Evolutionary conservation across 2,113 vertebrate genomes (phyloP).

Genomic region (Limnothrissa miodon): DNA sequence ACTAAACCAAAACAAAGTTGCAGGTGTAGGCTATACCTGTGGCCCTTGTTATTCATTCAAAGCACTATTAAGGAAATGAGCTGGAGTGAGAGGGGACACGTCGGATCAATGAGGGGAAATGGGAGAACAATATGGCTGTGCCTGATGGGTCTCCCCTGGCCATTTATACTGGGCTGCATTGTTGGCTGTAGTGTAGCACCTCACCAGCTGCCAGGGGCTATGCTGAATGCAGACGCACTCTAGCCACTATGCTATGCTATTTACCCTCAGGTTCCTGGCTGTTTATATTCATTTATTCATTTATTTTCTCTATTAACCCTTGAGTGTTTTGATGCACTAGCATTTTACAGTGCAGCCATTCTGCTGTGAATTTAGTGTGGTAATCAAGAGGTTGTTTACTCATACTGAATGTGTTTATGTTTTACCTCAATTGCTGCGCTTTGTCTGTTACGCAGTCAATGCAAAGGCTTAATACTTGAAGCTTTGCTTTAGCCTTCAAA

Average conservation of each 20-base stretch:
- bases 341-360: neutral
- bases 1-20: neutral
- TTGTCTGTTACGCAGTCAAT: neutral
- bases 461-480: neutral
- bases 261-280: neutral
- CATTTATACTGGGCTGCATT: slow-evolving; percentile 52
- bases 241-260: neutral
- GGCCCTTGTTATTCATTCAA: slow-evolving; percentile 65
- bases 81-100: slow-evolving; percentile 55
- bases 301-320: neutral
- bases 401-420: neutral
- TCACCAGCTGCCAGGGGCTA: neutral
- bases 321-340: neutral
- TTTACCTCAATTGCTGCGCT: neutral
- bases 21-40: slow-evolving; percentile 29
- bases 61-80: slow-evolving; percentile 60
- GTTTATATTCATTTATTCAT: neutral
- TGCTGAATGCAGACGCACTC: neutral
- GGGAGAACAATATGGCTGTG: slow-evolving; percentile 58
- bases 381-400: neutral
- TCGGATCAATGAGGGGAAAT: slow-evolving; percentile 58
- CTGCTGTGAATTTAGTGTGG: neutral
- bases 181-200: neutral
- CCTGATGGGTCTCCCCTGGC: slow-evolving; percentile 51
- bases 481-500: neutral